phyloP scores from a whole-genome alignment of 2,113 vertebrate species.

The Halichoeres trimaculatus region DNA sequence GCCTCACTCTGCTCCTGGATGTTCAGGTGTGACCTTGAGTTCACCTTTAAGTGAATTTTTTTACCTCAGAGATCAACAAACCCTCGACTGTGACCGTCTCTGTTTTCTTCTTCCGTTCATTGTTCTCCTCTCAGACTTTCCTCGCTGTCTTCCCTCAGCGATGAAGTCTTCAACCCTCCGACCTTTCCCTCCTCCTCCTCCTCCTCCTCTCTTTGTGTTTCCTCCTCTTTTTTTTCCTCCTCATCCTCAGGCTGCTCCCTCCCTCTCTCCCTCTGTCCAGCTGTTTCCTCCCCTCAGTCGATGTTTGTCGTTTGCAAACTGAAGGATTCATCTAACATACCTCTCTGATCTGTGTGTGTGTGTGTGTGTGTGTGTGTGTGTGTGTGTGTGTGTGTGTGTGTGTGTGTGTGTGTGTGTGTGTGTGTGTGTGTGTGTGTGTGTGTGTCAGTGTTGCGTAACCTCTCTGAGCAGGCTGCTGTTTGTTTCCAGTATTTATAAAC shows the following conservation, averaged over 20 bases:
- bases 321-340: constrained; percentile 1
- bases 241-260: neutral
- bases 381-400: too few relatives aligned
- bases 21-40: too few relatives aligned
- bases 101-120: constrained; percentile 37
- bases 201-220: constrained; percentile 17
- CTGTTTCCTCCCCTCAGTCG: constrained; percentile 20
- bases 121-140: constrained; percentile 27
- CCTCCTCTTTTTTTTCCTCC: neutral
- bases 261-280: constrained; percentile 8
- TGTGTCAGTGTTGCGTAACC: constrained; percentile 44
- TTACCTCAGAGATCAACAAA: too few relatives aligned
- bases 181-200: too few relatives aligned
- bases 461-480: constrained; percentile 51
- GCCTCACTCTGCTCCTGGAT: neutral
- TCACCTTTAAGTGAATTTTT: too few relatives aligned
- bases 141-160: neutral
- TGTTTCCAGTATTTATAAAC: constrained; percentile 47
- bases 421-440: too few relatives aligned
- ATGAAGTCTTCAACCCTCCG: too few relatives aligned
- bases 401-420: too few relatives aligned
- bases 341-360: neutral
- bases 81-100: neutral
- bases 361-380: too few relatives aligned
- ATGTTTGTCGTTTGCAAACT: neutral